Percentiles rank a stretch among this genome's conserved stretches.
These are phyloP conservation scores for Helicoverpa armigera DNA, from an alignment of 1,140 invertebrate species.

Conservation along the genomic window DNA sequence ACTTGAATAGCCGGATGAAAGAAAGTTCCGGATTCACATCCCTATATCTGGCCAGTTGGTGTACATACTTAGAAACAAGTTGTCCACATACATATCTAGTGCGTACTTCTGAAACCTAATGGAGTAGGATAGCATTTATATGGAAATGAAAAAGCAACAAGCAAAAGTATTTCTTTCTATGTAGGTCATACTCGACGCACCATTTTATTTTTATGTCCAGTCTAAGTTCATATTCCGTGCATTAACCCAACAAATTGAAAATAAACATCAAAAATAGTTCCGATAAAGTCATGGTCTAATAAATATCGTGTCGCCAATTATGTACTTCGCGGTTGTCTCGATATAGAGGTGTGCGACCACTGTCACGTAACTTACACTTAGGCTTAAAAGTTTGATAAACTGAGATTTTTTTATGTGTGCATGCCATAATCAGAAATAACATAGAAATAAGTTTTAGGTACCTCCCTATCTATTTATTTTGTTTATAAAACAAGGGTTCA, in stretches of 20 bases:
- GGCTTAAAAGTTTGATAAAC: no score
- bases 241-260: slow-evolving; percentile 27
- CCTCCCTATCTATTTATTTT: no score
- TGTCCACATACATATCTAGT: no score
- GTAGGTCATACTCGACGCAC: not conserved
- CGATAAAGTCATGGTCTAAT: slow-evolving; percentile 50
- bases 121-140: no score
- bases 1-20: slow-evolving; percentile 34
- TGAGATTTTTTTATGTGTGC: no score
- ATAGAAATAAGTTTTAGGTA: no score
- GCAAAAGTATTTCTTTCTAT: not conserved
- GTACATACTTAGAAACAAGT: not conserved
- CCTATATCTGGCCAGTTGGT: not conserved
- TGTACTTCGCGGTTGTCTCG: slow-evolving; percentile 25
- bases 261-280: slow-evolving; percentile 7
- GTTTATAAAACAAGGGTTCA: no score
- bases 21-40: slow-evolving; percentile 25
- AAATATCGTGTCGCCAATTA: slow-evolving; percentile 40
- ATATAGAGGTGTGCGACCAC: slow-evolving; percentile 33
- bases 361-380: slow-evolving; percentile 1
- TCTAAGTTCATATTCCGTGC: not conserved
- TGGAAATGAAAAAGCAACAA: no score
- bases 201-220: slow-evolving; percentile 9
- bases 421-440: no score
- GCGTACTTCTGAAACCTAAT: no score